phyloP scores from a whole-genome alignment of 2,888 invertebrate genomes.

The Aleiodes leptofemur region DNA sequence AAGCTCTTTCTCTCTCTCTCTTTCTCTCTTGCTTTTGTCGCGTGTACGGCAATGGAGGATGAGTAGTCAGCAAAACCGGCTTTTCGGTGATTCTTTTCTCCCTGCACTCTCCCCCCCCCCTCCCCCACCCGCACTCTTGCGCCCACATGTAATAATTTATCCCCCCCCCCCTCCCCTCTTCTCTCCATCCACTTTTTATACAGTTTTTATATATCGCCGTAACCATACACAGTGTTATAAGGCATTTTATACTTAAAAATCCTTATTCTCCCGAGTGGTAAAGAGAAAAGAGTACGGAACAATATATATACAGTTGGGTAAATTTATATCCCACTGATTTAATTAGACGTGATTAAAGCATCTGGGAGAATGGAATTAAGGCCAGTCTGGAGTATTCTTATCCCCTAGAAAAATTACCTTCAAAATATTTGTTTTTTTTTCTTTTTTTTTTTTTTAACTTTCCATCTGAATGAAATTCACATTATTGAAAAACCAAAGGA shows the following conservation, averaged over 20 bases:
- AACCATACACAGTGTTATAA: slow-evolving; percentile 29
- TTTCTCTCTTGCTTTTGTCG: slow-evolving; percentile 42
- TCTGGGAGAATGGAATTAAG: slow-evolving; percentile 14
- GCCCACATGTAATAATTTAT: slow-evolving; percentile 27
- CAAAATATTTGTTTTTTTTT: slow-evolving; percentile 11
- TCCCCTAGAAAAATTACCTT: not conserved
- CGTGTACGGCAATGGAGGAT: slow-evolving; percentile 34
- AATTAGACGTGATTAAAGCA: slow-evolving; percentile 46
- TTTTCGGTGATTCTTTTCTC: slow-evolving; percentile 65
- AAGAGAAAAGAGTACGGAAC: slow-evolving; percentile 24
- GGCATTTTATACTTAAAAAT: slow-evolving; percentile 24
- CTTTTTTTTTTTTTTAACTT: no score
- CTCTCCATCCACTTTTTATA: slow-evolving; percentile 5
- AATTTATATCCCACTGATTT: slow-evolving; percentile 45
- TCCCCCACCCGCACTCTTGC: not conserved
- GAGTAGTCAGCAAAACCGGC: slow-evolving; percentile 66
- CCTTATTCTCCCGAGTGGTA: slow-evolving; percentile 14
- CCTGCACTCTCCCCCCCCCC: slow-evolving; percentile 3
- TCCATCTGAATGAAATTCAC: no score
- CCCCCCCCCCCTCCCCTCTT: slow-evolving; percentile 21
- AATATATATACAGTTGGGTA: slow-evolving; percentile 34
- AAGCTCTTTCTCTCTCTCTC: slow-evolving; percentile 54
- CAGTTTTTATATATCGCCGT: slow-evolving; percentile 17
- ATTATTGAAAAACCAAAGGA: no score
- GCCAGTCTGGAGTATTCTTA: not conserved